phyloP scores from a whole-genome alignment of 2,888 invertebrate genomes.

The Drosophila limbata region DNA sequence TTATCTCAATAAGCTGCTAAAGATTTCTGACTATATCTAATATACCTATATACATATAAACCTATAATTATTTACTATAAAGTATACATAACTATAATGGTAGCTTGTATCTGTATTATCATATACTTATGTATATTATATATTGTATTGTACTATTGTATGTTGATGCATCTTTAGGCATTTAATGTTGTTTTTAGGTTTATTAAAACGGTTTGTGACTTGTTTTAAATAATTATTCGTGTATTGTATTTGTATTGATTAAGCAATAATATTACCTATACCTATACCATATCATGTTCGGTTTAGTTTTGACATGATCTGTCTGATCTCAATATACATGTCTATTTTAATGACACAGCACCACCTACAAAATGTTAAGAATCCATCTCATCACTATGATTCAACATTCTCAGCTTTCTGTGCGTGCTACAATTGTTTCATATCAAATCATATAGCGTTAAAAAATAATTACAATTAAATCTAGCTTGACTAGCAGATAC shows the following conservation, averaged over 20 bases:
- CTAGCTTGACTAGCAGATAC: conserved; percentile 22
- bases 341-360: conserved; percentile 14
- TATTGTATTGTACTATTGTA: conserved; percentile 32
- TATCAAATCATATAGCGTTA: conserved; percentile 18
- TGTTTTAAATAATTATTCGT: not conserved
- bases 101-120: conserved; percentile 24
- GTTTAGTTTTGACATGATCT: conserved; percentile 8
- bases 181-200: conserved; percentile 31
- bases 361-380: conserved; percentile 13
- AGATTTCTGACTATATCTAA: conserved; percentile 50
- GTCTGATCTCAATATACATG: conserved; percentile 8
- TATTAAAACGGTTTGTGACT: conserved; percentile 21
- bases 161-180: conserved; percentile 28
- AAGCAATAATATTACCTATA: conserved; percentile 22
- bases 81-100: conserved; percentile 9
- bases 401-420: conserved; percentile 35
- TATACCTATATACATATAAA: conserved; percentile 19
- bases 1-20: conserved; percentile 9
- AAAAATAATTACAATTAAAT: not conserved
- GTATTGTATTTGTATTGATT: conserved; percentile 7
- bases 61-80: conserved; percentile 16
- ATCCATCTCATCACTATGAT: conserved; percentile 11
- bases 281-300: conserved; percentile 16
- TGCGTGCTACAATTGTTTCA: conserved; percentile 24
- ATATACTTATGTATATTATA: not conserved